Base-by-base conservation (phyloP, 2,797 vertebrate genomes). In the Hydrocynus forskahlii region DNA sequence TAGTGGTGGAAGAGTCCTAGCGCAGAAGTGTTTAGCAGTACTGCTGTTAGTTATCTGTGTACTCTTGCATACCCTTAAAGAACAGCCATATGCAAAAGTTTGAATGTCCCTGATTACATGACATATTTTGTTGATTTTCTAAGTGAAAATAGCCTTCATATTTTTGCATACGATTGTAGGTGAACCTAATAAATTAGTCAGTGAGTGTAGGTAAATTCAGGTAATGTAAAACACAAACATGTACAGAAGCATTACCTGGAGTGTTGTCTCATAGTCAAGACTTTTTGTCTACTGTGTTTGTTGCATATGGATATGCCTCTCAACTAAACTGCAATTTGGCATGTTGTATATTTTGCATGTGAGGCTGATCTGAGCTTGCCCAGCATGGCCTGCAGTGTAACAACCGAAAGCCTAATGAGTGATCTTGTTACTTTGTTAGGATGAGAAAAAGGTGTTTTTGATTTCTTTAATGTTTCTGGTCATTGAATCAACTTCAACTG, bases 311-410 rank as follows among this genome's bases (percentile, higher is more conserved):
- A 17, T 21, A 63, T 59, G 75, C 74, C 80, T 64, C 82, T 84
- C 64, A 81, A 84, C 77, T 63, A 55, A 71, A 72, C 29, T 50
- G 55, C 64, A 67, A 17, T 43, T 13, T 63, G 17, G 71, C 66
- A 76, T 83, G 83, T 55, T 75, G 62, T 59, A 43, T 54, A 43
- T 71, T 16, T 55, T 55, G 81, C 71, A 75, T 69, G 76, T 60
- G 35, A 55, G 25, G 50, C 59, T 50, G 54, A 81, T 13, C 12
- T 38, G 13, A 75, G 54, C 7, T 80, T 25, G 54, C 29, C 45
- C 71, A 55, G 81, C 83, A 83, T 74, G 72, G 78, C 70, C 80
- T 80, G 73, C 25, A 50, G 48, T 40, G 54, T 29, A 50, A 64
- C 45, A 54, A 66, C 45, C 43, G 35, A 72, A 62, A 52, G 35